A percentile compares a stretch with the other conserved stretches of the same genome.
Conservation (phyloP, 2,888 invertebrate species). For the Stenotaenia linearis region DNA sequence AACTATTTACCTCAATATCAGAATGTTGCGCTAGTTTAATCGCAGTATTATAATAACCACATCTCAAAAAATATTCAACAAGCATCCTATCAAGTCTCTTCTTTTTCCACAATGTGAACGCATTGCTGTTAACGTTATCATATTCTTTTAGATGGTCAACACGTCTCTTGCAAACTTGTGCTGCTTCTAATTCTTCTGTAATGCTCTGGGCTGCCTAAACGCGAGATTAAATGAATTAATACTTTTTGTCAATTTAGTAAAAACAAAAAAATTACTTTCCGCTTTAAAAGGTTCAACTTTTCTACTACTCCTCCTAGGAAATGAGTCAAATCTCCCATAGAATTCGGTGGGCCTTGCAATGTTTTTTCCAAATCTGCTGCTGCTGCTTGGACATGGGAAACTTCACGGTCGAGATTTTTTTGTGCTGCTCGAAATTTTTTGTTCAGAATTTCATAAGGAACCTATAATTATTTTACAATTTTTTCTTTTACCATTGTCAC, state of each 20-base stretch:
- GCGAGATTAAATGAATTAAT: not conserved
- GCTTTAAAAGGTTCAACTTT: slow-evolving; percentile 78
- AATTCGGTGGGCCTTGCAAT: slow-evolving; percentile 50
- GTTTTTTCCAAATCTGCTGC: slow-evolving; percentile 73
- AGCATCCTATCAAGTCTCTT: slow-evolving; percentile 90
- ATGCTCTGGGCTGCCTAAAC: slow-evolving; percentile 79
- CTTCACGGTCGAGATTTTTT: slow-evolving; percentile 86
- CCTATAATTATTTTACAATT: too few species aligned
- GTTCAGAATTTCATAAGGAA: slow-evolving; percentile 95
- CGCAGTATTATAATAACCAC: slow-evolving; percentile 93
- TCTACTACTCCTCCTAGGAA: slow-evolving; percentile 84
- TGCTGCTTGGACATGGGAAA: slow-evolving; percentile 75
- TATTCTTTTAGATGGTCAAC: slow-evolving; percentile 81
- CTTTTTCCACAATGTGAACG: slow-evolving; percentile 72
- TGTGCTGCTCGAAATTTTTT: slow-evolving; percentile 94
- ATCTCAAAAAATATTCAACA: slow-evolving; percentile 89
- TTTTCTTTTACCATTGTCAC: too few species aligned
- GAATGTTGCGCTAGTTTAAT: slow-evolving; percentile 76
- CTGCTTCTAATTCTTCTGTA: slow-evolving; percentile 82
- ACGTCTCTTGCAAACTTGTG: slow-evolving; percentile 82
- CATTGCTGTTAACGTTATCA: slow-evolving; percentile 50
- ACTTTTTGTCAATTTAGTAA: too few species aligned
- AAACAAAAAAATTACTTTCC: too few species aligned
- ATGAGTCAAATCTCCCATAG: slow-evolving; percentile 67
- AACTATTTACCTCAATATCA: slow-evolving; percentile 46